Conservation (phyloP, 1,140 invertebrate genomes). For the Sarcophaga bullata region DNA sequence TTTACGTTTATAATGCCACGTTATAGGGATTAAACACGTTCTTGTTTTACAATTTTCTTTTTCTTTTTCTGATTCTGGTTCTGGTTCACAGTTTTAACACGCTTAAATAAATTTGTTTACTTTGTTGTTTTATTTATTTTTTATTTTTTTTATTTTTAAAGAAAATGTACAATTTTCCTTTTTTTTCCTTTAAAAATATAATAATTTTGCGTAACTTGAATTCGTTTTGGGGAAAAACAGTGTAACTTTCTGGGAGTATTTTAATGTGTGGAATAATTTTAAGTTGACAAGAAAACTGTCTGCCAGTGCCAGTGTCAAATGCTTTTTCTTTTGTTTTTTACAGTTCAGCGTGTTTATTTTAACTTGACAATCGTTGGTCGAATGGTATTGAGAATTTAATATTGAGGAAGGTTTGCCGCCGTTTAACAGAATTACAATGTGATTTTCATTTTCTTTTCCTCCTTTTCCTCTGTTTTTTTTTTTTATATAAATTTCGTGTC, state of each 20-base stretch:
- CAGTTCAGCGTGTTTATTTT: constrained; percentile 22
- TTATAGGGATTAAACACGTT: not conserved
- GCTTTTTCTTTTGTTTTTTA: not conserved
- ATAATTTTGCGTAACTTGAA: not conserved
- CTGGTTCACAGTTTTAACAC: too few relatives aligned
- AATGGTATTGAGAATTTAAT: constrained; percentile 37
- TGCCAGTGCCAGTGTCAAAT: too few relatives aligned
- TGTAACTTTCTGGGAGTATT: too few relatives aligned
- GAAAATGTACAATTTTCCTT: not conserved
- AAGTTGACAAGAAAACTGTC: too few relatives aligned
- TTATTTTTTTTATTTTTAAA: too few relatives aligned
- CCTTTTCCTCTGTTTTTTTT: too few relatives aligned
- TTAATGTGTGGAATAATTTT: too few relatives aligned
- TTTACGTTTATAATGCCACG: not conserved
- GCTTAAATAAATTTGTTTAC: too few relatives aligned
- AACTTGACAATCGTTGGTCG: constrained; percentile 38
- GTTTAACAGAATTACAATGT: constrained; percentile 37
- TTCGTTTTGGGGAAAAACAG: not conserved
- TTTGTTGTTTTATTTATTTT: too few relatives aligned
- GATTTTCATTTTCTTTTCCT: not conserved
- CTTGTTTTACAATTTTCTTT: not conserved
- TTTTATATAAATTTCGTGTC: not conserved
- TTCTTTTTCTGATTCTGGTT: too few relatives aligned
- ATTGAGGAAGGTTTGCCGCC: constrained; percentile 39
- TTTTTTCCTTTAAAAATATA: too few relatives aligned